phyloP scores from a whole-genome alignment of 2,888 invertebrate species.

The Elysia crispata region DNA sequence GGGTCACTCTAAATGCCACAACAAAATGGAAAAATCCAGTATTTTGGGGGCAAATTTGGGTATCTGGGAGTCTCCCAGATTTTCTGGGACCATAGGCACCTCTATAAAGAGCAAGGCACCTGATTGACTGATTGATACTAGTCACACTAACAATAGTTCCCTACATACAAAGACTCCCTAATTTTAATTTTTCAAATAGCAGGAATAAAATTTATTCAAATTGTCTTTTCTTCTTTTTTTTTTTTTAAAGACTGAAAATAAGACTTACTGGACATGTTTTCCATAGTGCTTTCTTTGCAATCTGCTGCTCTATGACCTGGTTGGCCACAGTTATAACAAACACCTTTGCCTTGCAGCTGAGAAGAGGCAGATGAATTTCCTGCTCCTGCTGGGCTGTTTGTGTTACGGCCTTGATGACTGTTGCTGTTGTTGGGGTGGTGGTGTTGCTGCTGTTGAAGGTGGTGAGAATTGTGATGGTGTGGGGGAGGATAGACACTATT shows the following conservation, averaged over 20 bases:
- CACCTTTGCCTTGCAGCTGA: slow-evolving; percentile 50
- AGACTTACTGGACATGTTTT: slow-evolving; percentile 85
- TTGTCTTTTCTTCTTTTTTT: not conserved
- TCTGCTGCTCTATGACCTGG: slow-evolving; percentile 89
- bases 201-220: not conserved
- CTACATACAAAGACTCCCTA: not conserved
- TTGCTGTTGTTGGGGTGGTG: too few relatives aligned
- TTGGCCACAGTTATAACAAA: slow-evolving; percentile 95
- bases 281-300: slow-evolving; percentile 93
- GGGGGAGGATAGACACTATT: slow-evolving; percentile 51
- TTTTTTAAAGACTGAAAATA: not conserved
- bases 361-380: too few relatives aligned
- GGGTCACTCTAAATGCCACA: too few relatives aligned
- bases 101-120: too few relatives aligned
- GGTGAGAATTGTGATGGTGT: slow-evolving; percentile 30
- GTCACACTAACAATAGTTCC: too few relatives aligned
- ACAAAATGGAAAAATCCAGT: too few relatives aligned
- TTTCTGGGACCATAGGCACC: too few relatives aligned
- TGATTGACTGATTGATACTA: too few relatives aligned
- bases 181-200: not conserved
- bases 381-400: slow-evolving; percentile 17
- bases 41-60: too few relatives aligned
- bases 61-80: too few relatives aligned
- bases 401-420: slow-evolving; percentile 3
- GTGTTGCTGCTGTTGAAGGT: too few relatives aligned